These are phyloP conservation scores for Lophotis ruficrista DNA, from an alignment of 2,113 vertebrate species.

Conservation along the genomic window DNA sequence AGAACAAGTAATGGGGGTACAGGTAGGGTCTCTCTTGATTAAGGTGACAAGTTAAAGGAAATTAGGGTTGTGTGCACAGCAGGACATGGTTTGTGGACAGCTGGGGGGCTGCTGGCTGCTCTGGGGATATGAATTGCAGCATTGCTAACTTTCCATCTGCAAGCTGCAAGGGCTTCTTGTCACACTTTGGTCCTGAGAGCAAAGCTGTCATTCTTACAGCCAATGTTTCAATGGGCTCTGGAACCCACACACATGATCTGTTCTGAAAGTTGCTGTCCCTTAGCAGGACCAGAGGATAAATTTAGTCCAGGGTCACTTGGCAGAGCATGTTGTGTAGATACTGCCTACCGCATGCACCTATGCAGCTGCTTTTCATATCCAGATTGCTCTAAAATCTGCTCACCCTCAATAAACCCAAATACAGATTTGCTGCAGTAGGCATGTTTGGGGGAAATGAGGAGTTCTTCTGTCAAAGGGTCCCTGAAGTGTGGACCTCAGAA, in stretches of 20 bases:
- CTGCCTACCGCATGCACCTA: neutral
- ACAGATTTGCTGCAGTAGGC: neutral
- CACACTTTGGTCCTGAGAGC: neutral
- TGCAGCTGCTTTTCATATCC: neutral
- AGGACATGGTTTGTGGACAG: neutral
- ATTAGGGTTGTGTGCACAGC: neutral
- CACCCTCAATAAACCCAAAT: neutral
- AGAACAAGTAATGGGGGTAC: neutral
- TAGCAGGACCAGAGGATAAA: neutral
- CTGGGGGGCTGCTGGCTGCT: neutral
- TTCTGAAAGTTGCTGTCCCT: neutral
- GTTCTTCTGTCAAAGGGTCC: neutral
- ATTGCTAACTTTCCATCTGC: neutral
- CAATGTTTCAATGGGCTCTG: neutral
- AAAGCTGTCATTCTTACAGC: neutral
- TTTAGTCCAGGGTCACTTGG: neutral
- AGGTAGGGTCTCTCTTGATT: neutral
- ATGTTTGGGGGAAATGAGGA: neutral
- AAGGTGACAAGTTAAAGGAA: neutral
- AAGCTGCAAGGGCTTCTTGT: neutral
- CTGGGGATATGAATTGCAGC: neutral
- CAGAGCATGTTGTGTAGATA: neutral
- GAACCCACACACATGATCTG: neutral
- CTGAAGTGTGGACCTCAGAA: neutral
- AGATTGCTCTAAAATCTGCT: neutral